Evolutionary conservation across 2,113 vertebrate genomes (phyloP), one percentile per base, ranked within the genome.

Genomic region (Sphaerodactylus townsendi): DNA sequence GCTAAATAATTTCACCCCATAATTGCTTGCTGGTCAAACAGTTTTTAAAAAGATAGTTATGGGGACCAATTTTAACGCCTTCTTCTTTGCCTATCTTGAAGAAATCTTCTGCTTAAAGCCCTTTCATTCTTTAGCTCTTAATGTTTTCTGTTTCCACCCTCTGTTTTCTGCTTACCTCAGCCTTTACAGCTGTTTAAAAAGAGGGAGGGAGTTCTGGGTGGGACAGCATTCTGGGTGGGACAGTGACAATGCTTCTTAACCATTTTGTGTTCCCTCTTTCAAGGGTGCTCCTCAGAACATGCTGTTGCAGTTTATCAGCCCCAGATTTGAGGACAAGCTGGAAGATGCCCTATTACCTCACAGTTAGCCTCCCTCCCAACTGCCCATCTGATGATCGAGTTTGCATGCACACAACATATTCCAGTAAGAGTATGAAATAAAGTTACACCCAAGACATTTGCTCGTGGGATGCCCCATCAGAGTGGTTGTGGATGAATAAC

Each of bases 391-490:
- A 92, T 86, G 89, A 92, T 76, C 56, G 3, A 28, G 68, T 88
- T 89, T 65, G 85, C 88, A 90, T 92, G 93, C 84, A 77, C 25
- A 28, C 21, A 86, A 77, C 92, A 95, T 93, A 93, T 94, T 89
- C 89, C 92, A 91, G 88, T 84, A 89, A 90, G 88, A 89, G 92
- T 87, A 84, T 90, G 85, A 94, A 94, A 83, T 90, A 90, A 62
- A 94, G 94, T 95, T 90, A 91, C 90, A 85, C 89, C 94, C 92
- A 92, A 91, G 87, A 85, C 92, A 88, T 81, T 81, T 88, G 89
- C 86, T 91, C 85, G 84, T 78, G 77, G 88, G 87, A 71, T 91
- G 89, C 87, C 68, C 92, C 87, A 10, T 74, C 91, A 90, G 92
- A 94, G 91, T 91, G 91, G 93, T 9, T 87, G 87, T 78, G 69